These are phyloP conservation scores for Pygoscelis adeliae DNA, from an alignment of 2,113 vertebrate species.

Conservation along the genomic window DNA sequence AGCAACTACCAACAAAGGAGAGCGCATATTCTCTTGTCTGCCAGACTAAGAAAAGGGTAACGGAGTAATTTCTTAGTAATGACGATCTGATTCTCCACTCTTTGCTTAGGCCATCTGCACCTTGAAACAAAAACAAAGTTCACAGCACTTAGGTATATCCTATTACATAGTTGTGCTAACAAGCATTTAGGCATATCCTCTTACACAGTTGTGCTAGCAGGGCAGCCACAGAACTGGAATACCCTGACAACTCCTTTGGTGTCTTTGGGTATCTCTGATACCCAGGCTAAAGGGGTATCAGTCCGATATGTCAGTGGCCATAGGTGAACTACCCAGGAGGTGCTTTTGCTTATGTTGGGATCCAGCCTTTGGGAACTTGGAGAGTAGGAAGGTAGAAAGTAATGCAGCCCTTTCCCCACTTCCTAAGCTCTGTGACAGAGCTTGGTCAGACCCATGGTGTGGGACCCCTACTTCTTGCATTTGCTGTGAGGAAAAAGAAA, in stretches of 20 bases:
- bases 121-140: not conserved
- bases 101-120: not conserved
- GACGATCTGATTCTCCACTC: not conserved
- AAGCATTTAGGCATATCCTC: not conserved
- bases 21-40: not conserved
- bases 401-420: not conserved
- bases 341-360: not conserved
- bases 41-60: not conserved
- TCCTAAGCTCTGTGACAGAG: not conserved
- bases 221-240: not conserved
- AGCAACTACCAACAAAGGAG: not conserved
- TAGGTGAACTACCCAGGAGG: not conserved
- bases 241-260: not conserved
- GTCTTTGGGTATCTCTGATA: not conserved
- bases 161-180: not conserved
- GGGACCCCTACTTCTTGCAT: not conserved
- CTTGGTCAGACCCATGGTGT: not conserved
- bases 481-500: not conserved
- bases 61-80: not conserved
- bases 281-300: not conserved
- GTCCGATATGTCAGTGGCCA: rapidly evolving
- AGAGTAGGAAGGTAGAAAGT: not conserved
- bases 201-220: not conserved
- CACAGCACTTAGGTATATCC: not conserved
- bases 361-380: not conserved